Evolutionary conservation across 2,113 vertebrate species (phyloP), one percentile per base, ranked within the genome.

Genomic region (Scopus umbretta): DNA sequence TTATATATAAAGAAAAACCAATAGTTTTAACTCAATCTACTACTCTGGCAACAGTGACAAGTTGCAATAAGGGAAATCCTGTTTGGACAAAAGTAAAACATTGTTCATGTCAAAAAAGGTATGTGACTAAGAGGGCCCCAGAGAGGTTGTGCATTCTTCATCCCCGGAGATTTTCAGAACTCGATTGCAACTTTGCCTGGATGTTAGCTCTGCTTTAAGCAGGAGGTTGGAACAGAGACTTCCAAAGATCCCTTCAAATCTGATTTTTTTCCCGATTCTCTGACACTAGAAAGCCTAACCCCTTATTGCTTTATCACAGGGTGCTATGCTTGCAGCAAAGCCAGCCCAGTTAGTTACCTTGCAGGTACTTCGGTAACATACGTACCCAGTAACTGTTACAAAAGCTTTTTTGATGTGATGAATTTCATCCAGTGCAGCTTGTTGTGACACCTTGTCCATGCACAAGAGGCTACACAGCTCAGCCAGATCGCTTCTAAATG

Each of bases 391-490:
- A 58, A 58, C 0, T 27, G 2, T 30, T 66, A 11, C 16, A 95
- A 97, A 96, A 49, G 10, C 29, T 34, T 19, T 34, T n/a, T 20
- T 15, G 22, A 91, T 3, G 4, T 2, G 7, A 21, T 7, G 4
- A 3, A 97, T 63, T 62, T 98, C 97, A 2, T 29, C 5, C 18
- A 3, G 17, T 0, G 73, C 3, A 8, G 78, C 34, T 6, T 52
- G 29, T 3, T 27, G 55, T 1, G 96, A 56, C 26, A 7, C 12
- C n/a, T 93, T 7, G 7, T 93, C 80, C 6, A 94, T 68, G 84
- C 88, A 94, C 34, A 98, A 45, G 49, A 98, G 94, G 32, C 2
- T 13, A 14, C 98, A 98, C 23, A 98, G 58, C 0, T 5, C 3
- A 76, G 1, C 0, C 88, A 97, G 76, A 9, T 84, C 10, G 0